These are phyloP conservation scores for Myanophis thanlyinensis DNA, from an alignment of 2,113 vertebrate genomes.

Conservation along the genomic window DNA sequence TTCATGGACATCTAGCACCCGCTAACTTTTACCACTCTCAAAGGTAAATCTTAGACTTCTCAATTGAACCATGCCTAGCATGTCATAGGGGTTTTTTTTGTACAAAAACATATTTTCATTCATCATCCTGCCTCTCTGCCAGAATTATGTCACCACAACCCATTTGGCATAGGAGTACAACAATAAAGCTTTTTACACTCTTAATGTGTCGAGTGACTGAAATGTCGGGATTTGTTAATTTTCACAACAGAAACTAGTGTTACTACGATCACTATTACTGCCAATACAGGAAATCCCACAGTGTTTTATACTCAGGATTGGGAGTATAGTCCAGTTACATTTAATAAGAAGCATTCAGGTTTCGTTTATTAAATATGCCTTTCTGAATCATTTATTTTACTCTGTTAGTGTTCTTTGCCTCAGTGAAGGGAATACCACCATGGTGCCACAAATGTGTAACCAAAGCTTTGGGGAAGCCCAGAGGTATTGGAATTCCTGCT, in stretches of 20 bases:
- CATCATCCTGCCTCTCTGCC: neutral
- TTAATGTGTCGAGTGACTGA: neutral
- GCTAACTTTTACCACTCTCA: neutral
- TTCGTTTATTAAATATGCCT: neutral
- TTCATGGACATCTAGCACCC: neutral
- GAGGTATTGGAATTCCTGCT: constrained; percentile 1
- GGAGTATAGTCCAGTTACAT: neutral
- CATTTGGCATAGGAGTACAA: neutral
- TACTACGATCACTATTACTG: neutral
- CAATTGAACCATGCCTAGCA: neutral
- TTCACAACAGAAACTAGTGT: neutral
- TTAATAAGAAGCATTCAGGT: neutral
- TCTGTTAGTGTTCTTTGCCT: neutral
- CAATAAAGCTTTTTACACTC: neutral
- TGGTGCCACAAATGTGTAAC: neutral
- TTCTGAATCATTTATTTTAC: neutral
- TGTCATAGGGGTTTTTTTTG: neutral
- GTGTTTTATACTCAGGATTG: neutral
- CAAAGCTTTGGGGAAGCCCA: neutral
- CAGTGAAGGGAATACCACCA: neutral
- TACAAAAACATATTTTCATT: neutral
- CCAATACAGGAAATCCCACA: neutral
- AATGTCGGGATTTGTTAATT: neutral
- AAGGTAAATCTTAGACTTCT: neutral
- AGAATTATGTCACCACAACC: neutral